Base-by-base conservation (phyloP, 2,888 invertebrate genomes). In the Drosophila setosimentum region DNA sequence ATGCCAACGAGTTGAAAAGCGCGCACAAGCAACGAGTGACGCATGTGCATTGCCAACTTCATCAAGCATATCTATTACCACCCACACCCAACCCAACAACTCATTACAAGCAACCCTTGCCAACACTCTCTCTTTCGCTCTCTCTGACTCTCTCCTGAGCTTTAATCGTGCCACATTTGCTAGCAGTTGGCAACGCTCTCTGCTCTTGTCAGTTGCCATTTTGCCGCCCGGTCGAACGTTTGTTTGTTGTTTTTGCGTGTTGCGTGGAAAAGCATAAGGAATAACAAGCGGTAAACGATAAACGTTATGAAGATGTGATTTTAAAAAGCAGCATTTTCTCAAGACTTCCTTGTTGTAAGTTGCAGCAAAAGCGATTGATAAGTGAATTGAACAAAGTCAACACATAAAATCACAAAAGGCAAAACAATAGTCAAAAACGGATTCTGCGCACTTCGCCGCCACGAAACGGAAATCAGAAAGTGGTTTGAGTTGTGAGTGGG, bases 211-310 rank as follows among this genome's bases (percentile, higher is more conserved):
- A 92, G 92, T 92, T 91, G 87, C 84, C 84, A 89, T 83, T 91
- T 92, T 87, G 85, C 89, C 90, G 89, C 91, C 87, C 87, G 82
- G 87, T 84, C 71, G 81, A 71, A 71, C 67, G 90, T 89, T 86
- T 83, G 91, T 88, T 87, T 87, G 88, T 91, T 68, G 68, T 57
- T 55, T 92, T 69, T 81, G 55, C 45, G 35, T 78, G 76, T 76
- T 81, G 75, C 57, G 68, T 61, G 65, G 62, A 54, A 55, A 68
- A 55, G 40, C 27, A 21, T 53, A 59, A 27, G 42, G 51, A 30
- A 61, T 29, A 51, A 60, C 48, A 69, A 24, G 24, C 21, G 4
- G 45, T 45, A 45, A 45, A 62, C 62, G 69, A 51, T 76, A 72
- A 82, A 69, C 24, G 32, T 10, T 37, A 53, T 27, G 35, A 68